phyloP scores from a whole-genome alignment of 2,888 invertebrate species.

The Limnephilus marmoratus region DNA sequence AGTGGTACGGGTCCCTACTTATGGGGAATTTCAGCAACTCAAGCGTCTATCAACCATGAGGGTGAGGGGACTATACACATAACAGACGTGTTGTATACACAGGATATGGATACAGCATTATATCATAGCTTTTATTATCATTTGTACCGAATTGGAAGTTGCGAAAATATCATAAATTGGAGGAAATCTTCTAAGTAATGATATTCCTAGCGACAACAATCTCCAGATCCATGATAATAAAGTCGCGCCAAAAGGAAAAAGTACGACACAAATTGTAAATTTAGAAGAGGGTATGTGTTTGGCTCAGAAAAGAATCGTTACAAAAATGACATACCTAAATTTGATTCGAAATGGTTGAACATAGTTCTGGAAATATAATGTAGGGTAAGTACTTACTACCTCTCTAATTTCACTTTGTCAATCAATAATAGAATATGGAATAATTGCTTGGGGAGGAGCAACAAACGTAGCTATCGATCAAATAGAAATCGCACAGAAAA shows the following conservation, averaged over 20 bases:
- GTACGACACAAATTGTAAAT: not conserved
- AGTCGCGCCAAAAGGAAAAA: not conserved
- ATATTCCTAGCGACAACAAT: slow-evolving; percentile 9
- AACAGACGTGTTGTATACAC: not conserved
- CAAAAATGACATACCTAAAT: no score
- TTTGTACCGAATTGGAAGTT: slow-evolving; percentile 20
- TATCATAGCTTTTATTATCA: not conserved
- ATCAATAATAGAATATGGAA: no score
- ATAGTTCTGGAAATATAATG: no score
- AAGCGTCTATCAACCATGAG: not conserved
- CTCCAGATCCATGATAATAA: not conserved
- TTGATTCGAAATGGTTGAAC: no score
- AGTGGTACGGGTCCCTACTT: not conserved
- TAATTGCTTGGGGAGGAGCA: no score
- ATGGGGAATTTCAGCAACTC: not conserved
- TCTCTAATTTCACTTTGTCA: no score
- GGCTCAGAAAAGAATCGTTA: not conserved
- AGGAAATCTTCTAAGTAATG: slow-evolving; percentile 27
- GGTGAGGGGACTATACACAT: not conserved
- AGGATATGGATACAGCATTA: not conserved
- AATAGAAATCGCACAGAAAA: no score
- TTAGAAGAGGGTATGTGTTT: not conserved
- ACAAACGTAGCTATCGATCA: no score
- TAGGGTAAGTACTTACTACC: no score
- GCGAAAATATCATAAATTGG: slow-evolving; percentile 31